A percentile compares a stretch with the other conserved stretches of the same genome.
Evolutionary conservation across 2,797 vertebrate genomes (phyloP).

Genomic region (Chanos chanos): DNA sequence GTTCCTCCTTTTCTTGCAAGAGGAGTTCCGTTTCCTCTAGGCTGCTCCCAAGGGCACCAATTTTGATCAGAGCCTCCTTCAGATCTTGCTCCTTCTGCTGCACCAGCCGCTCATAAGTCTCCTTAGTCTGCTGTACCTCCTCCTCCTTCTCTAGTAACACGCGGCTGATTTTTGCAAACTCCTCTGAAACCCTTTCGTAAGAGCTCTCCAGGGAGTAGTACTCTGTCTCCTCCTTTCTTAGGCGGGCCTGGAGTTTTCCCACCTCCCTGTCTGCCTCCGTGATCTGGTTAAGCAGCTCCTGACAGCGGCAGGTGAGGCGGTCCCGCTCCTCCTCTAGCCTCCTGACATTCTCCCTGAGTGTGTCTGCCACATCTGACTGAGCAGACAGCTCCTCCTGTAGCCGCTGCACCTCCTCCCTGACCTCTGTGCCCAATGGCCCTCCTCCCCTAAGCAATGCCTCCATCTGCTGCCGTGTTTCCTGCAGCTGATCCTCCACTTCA

Average conservation of each 20-base stretch:
- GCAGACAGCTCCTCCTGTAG: constrained; percentile 82
- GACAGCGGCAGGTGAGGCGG: constrained; percentile 81
- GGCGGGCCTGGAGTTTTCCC: constrained; percentile 76
- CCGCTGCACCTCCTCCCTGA: constrained; percentile 77
- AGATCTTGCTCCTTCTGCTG: constrained; percentile 85
- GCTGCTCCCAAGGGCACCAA: constrained; percentile 82
- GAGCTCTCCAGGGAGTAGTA: constrained; percentile 81
- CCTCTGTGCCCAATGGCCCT: constrained; percentile 66
- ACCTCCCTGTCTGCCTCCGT: constrained; percentile 80
- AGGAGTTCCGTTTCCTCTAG: constrained; percentile 86
- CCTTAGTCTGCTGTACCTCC: constrained; percentile 82
- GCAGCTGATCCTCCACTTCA: constrained; percentile 78
- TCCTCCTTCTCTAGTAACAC: constrained; percentile 86
- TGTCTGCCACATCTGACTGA: constrained; percentile 76
- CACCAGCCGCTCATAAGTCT: constrained; percentile 80
- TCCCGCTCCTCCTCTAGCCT: constrained; percentile 82
- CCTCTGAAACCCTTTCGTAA: constrained; percentile 76
- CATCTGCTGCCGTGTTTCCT: constrained; percentile 81
- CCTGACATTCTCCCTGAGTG: constrained; percentile 78
- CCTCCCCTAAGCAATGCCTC: constrained; percentile 82
- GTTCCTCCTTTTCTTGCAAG: constrained; percentile 81
- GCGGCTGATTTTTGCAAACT: constrained; percentile 80
- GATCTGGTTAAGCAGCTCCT: constrained; percentile 88
- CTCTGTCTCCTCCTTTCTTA: constrained; percentile 80
- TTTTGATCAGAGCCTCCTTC: constrained; percentile 86